Base-by-base conservation (phyloP, 1,140 invertebrate species). In the Danaus plexippus region DNA sequence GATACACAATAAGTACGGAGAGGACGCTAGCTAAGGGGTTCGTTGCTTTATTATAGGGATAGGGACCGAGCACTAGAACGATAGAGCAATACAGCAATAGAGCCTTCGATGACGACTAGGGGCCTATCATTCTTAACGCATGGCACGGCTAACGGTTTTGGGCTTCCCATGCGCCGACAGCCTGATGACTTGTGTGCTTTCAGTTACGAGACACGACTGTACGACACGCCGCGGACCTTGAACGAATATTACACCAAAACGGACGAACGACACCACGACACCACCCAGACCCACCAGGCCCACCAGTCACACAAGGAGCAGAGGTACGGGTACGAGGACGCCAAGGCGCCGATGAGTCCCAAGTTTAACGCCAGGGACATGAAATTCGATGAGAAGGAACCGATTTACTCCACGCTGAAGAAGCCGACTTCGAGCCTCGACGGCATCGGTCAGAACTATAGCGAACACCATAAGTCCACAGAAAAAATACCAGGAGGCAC, bases 141-240 rank as follows among this genome's bases (percentile, higher is more conserved):
- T 72, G 73, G 73, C 73, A 76, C 72, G 73, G 52, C 62, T 64
- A 64, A 71, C 59, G 49, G 59, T 54, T 15, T 15, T 15, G 15
- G 15, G 15, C 15, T 15, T 15, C 15, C 15, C 15, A 3, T 15
- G 15, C 3, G 15, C 66, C 58, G 45, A 15, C 66, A 63, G 72
- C 72, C 72, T 72, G 44, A 67, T 63, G 55, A 52, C 47, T 52
- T 47, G 61, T 67, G 61, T 65, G 60, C 60, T 86, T 86, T 57
- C 85, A 88, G 87, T 57, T 88, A 87, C 75, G 87, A 88, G 71
- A 88, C 87, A 9, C 74, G 85, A 11, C 70, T 85, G 52, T 88
- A 85, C 74, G 87, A 88, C 69, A 87, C 85, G 11, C 85, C 86
- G 52, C 77, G 87, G 42, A 77, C 85, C 9, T 57, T 71, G 51